Evolutionary conservation across 64 coral and sea anemone genomes (phyloP), one percentile per base, ranked within the genome.

Genomic region (Cladopsammia gracilis): DNA sequence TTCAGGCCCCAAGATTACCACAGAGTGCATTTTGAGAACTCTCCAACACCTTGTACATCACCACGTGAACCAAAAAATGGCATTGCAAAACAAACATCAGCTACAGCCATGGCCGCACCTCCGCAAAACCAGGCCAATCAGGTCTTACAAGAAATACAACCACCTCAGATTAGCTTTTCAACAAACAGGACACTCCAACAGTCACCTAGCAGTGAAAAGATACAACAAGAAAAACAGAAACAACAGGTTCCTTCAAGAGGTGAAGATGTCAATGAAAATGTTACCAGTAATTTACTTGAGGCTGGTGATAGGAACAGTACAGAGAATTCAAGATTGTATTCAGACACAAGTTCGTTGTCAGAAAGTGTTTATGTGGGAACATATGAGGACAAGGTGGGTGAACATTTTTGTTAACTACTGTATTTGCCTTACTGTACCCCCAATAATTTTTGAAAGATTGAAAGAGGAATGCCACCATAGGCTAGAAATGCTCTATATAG

Each of bases 21-120:
- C 43, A 82, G 10, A 64, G 78, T 82, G 58, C 78, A 82, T 10
- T 82, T 82, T 64, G 58, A 82, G 34, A 59, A 25, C 25, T 82
- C 78, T 64, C 57, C 78, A 47, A 58, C 18, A 46, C 58, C 58
- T 64, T 20, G 13, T 26, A 47, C 15, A 16, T 82, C 78, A 56
- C 50, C 76, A 24, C 5, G 26, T 0, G n/a, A 0, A 47, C 12
- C 11, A 47, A 18, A 23, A 54, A 77, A 49, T 23, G 13, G 0
- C 2, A 54, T 4, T 3, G 0, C 16, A 47, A 82, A 82, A 43
- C 25, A 20, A 64, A 5, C 14, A 0, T 26, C 78, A 3, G 15
- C 78, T 47, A 15, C 42, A 64, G 43, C 25, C 24, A 20, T 79
- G 43, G 34, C 25, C 0, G 24, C n/a, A 58, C 52, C 76, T 34